Evolutionary conservation across 92 coral and sea anemone species (phyloP).

Genomic region (Porites divaricata): DNA sequence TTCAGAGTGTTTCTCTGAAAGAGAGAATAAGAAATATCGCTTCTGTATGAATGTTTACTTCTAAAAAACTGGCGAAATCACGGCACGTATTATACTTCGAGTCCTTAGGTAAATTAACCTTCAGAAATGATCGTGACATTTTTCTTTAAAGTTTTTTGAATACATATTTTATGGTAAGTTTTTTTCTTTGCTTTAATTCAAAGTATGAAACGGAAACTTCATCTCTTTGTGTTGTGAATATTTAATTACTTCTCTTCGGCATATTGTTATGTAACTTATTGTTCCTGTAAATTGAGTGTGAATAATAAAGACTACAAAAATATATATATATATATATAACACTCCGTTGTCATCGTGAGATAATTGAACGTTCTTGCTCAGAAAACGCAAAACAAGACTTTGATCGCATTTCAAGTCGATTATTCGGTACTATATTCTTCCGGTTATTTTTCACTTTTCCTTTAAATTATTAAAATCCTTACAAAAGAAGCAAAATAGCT

Average conservation of each 20-base stretch:
- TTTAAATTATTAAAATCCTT: not conserved
- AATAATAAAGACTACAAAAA: not conserved
- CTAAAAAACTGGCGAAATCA: not conserved
- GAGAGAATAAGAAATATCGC: not conserved
- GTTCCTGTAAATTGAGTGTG: constrained; percentile 17
- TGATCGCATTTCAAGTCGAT: not conserved
- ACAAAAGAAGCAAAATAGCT: not conserved
- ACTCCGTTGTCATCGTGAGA: not conserved
- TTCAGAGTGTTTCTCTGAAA: not conserved
- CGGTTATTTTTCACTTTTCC: not conserved
- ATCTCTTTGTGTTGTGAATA: constrained; percentile 13
- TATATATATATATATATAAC: not conserved
- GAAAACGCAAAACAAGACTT: not conserved
- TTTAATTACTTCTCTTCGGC: constrained; percentile 10
- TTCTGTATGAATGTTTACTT: not conserved
- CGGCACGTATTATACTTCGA: not conserved
- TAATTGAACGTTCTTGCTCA: not conserved
- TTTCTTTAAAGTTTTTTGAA: not conserved
- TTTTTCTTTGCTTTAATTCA: not conserved
- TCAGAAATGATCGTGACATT: not conserved
- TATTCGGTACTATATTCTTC: not conserved
- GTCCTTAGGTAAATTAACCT: not conserved
- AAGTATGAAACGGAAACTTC: not conserved
- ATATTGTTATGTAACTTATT: not conserved
- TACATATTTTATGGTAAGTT: not conserved